A percentile compares a stretch with the other conserved stretches of the same genome.
phyloP scores from a whole-genome alignment of 2,888 invertebrate species.

The Leucophenga maculata region DNA sequence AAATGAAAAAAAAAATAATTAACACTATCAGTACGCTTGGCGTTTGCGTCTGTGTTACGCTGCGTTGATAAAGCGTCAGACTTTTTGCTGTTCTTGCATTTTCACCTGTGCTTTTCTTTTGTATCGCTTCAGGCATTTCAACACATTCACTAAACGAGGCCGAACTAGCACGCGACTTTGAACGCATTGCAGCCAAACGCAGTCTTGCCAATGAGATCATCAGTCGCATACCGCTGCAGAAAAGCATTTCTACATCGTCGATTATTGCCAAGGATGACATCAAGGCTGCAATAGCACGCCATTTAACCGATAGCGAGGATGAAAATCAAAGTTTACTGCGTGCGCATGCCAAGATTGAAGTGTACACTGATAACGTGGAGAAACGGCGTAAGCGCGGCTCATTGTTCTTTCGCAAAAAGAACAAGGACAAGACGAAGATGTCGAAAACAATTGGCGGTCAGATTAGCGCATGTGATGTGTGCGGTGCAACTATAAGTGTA shows the following conservation, averaged over 20 bases:
- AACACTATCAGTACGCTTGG: background rate
- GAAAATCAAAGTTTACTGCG: constrained; percentile 72
- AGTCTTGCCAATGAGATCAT: constrained; percentile 74
- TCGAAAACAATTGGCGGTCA: constrained; percentile 61
- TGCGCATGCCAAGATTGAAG: constrained; percentile 72
- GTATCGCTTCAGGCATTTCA: constrained; percentile 68
- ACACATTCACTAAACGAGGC: constrained; percentile 92
- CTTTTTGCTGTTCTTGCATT: background rate
- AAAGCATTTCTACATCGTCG: constrained; percentile 91
- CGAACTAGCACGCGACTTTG: constrained; percentile 79
- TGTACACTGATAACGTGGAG: constrained; percentile 80
- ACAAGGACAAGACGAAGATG: constrained; percentile 76
- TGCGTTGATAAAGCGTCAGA: background rate
- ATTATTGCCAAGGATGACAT: constrained; percentile 79
- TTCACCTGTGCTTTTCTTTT: constrained; percentile 22
- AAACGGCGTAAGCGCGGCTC: constrained; percentile 91
- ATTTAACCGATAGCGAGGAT: constrained; percentile 73
- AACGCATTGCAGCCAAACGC: constrained; percentile 71
- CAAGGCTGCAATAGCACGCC: constrained; percentile 66
- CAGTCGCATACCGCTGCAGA: constrained; percentile 85
- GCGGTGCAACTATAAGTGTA: constrained; percentile 89
- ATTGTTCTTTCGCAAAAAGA: constrained; percentile 90
- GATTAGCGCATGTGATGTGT: constrained; percentile 75
- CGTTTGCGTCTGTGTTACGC: background rate
- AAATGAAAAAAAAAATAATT: no score